These are phyloP conservation scores for Suncus etruscus DNA, from an alignment of 2,113 vertebrate genomes.

Conservation along the genomic window DNA sequence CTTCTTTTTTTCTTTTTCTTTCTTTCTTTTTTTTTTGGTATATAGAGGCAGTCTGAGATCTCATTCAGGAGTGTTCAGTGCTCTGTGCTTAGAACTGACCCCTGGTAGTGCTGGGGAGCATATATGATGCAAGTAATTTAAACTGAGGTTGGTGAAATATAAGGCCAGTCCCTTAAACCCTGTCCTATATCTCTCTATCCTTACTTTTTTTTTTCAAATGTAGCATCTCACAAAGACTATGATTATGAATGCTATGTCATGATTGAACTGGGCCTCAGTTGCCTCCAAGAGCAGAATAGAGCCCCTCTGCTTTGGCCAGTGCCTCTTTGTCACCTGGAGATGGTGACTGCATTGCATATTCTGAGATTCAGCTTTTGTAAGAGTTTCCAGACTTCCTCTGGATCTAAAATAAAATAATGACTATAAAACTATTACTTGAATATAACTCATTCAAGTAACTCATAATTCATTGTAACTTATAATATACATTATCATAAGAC, in stretches of 20 bases:
- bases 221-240: neutral
- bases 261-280: neutral
- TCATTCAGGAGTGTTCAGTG: too few relatives aligned
- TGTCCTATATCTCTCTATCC: too few relatives aligned
- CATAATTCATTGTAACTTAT: too few relatives aligned
- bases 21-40: too few relatives aligned
- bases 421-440: conserved; percentile 30
- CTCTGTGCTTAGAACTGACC: too few relatives aligned
- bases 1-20: too few relatives aligned
- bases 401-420: conserved; percentile 40
- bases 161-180: too few relatives aligned
- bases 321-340: neutral
- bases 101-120: too few relatives aligned
- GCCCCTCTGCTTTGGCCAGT: neutral
- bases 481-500: too few relatives aligned
- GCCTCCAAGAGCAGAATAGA: neutral
- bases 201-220: neutral
- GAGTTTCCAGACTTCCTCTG: conserved; percentile 15
- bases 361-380: conserved; percentile 23
- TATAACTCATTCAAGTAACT: conserved; percentile 18
- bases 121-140: too few relatives aligned
- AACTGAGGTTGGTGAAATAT: too few relatives aligned
- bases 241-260: neutral
- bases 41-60: too few relatives aligned
- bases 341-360: neutral